Percentiles rank a stretch among this genome's conserved stretches.
Conservation (phyloP, 2,113 vertebrate species). For the Axis porcinus region DNA sequence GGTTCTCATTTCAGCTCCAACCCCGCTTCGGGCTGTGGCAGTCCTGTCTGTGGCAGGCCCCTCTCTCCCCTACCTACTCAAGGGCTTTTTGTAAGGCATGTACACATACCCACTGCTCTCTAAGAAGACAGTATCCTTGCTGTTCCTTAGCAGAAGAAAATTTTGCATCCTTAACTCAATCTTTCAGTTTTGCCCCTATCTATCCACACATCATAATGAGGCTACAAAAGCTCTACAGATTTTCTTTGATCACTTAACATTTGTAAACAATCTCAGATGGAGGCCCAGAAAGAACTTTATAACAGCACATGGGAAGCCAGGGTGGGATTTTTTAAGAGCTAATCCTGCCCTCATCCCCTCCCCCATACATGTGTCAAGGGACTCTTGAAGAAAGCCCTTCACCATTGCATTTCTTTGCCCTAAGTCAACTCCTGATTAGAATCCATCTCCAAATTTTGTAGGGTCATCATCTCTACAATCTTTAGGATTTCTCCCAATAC, state of each 20-base stretch:
- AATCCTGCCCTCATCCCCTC: neutral
- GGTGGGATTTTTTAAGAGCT: neutral
- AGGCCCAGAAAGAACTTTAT: neutral
- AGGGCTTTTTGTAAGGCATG: slow-evolving; percentile 47
- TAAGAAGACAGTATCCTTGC: neutral
- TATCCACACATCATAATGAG: neutral
- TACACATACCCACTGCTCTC: neutral
- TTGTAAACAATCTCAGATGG: neutral
- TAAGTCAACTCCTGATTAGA: neutral
- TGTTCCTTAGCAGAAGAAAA: neutral
- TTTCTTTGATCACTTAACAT: neutral
- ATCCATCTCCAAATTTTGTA: neutral
- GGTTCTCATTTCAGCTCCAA: neutral
- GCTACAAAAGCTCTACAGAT: neutral
- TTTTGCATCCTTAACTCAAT: neutral
- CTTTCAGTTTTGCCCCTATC: neutral
- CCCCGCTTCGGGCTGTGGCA: neutral
- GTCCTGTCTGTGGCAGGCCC: neutral
- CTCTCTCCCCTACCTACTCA: neutral
- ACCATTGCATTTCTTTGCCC: neutral
- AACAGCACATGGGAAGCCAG: neutral
- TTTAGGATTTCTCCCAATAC: neutral
- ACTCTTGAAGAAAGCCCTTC: neutral
- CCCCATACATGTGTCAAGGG: neutral
- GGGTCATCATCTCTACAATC: neutral